Evolutionary conservation across 2,888 invertebrate genomes (phyloP).

Genomic region (Calliopum simillimum): DNA sequence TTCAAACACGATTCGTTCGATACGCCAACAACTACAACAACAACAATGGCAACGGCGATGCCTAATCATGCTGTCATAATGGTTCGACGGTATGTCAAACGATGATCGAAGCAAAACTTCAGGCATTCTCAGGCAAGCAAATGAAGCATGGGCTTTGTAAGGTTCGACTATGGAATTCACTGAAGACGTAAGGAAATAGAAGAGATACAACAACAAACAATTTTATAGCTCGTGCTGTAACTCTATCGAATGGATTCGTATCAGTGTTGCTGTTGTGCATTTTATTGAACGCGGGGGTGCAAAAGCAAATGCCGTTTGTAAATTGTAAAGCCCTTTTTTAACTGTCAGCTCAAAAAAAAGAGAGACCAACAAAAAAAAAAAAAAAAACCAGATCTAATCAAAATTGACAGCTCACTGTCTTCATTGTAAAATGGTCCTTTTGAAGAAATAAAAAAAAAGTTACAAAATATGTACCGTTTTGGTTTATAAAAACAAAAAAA

Average conservation of each 20-base stretch:
- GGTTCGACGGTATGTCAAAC: conserved; percentile 60
- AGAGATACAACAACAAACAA: conserved; percentile 47
- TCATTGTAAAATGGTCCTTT: conserved; percentile 4
- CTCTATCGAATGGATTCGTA: conserved; percentile 61
- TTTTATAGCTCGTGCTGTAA: conserved; percentile 62
- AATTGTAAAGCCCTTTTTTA: conserved; percentile 44
- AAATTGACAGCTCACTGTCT: conserved; percentile 22
- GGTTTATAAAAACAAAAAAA: not conserved
- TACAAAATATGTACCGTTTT: not conserved
- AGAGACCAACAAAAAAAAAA: not conserved
- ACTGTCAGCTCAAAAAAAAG: conserved; percentile 48
- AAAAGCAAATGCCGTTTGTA: conserved; percentile 44
- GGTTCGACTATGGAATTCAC: conserved; percentile 22
- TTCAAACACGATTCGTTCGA: conserved; percentile 57
- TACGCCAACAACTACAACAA: conserved; percentile 5
- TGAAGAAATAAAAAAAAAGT: not conserved
- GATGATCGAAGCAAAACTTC: conserved; percentile 55
- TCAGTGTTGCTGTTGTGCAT: conserved; percentile 51
- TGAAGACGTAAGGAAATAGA: conserved; percentile 36
- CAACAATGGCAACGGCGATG: conserved; percentile 55
- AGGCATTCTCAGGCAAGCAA: conserved; percentile 41
- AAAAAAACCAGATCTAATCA: conserved; percentile 28
- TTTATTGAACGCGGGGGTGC: conserved; percentile 15
- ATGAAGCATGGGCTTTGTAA: conserved; percentile 7
- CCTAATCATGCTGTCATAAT: conserved; percentile 67